Evolutionary conservation across 2,113 vertebrate species (phyloP).

Genomic region (Semicossyphus pulcher): DNA sequence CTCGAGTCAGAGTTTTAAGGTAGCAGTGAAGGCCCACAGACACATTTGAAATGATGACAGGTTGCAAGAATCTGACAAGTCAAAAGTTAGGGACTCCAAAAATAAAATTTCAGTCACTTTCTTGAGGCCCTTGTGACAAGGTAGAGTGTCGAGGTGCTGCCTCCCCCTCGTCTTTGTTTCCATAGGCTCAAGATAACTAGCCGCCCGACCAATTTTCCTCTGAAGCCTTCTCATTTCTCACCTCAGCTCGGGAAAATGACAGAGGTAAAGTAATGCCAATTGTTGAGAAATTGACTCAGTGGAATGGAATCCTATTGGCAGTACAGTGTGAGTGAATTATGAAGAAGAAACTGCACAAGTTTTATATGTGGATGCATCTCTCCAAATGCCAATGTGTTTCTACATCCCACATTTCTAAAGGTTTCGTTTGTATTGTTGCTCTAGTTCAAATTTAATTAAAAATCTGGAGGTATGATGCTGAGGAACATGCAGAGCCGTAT

Average conservation of each 20-base stretch:
- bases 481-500: not conserved
- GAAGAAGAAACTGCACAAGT: constrained; percentile 10
- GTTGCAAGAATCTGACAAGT: constrained; percentile 83
- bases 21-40: constrained; percentile 74
- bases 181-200: constrained; percentile 64
- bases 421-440: not conserved
- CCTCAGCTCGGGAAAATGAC: constrained; percentile 38
- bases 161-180: constrained; percentile 67
- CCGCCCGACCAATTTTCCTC: constrained; percentile 53
- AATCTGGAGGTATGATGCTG: not conserved
- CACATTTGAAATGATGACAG: constrained; percentile 82
- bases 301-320: constrained; percentile 34
- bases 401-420: not conserved
- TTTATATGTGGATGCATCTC: constrained; percentile 4
- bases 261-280: constrained; percentile 41
- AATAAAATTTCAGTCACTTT: constrained; percentile 80
- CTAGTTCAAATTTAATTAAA: not conserved
- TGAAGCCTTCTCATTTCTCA: constrained; percentile 60
- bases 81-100: constrained; percentile 80
- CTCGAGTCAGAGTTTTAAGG: constrained; percentile 81
- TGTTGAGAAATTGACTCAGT: constrained; percentile 39
- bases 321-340: constrained; percentile 26
- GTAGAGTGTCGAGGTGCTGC: constrained; percentile 61
- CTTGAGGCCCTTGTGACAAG: constrained; percentile 71
- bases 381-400: not conserved